phyloP scores from a whole-genome alignment of 2,113 vertebrate genomes.

The Crypturellus undulatus region DNA sequence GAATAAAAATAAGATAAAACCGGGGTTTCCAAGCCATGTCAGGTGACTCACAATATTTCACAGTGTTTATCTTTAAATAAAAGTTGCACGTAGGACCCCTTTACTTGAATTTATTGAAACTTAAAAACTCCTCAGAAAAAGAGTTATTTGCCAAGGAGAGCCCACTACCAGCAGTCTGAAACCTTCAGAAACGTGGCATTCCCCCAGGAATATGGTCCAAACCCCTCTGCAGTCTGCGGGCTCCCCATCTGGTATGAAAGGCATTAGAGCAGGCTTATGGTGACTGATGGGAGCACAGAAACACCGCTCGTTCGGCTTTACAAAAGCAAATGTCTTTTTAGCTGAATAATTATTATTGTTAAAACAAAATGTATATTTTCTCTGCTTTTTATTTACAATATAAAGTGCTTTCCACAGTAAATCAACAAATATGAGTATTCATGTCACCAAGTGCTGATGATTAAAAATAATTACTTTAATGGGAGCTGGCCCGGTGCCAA shows the following conservation, averaged over 20 bases:
- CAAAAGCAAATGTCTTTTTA: slow-evolving; percentile 56
- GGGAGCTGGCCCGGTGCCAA: slow-evolving; percentile 82
- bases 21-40: neutral
- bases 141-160: neutral
- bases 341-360: slow-evolving; percentile 72
- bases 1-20: neutral
- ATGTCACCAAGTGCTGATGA: slow-evolving; percentile 86
- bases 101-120: neutral
- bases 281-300: neutral
- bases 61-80: neutral
- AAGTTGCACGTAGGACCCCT: neutral
- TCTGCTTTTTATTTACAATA: slow-evolving; percentile 82
- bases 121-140: neutral
- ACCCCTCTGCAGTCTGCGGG: accelerated
- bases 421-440: slow-evolving; percentile 89
- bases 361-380: slow-evolving; percentile 82
- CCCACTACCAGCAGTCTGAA: neutral
- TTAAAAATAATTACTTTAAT: slow-evolving; percentile 90
- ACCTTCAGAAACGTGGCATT: neutral
- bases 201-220: neutral
- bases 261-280: neutral
- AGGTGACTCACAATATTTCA: neutral
- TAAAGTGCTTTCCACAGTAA: slow-evolving; percentile 84
- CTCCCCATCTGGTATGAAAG: neutral
- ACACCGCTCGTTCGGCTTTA: neutral